Percentiles rank a stretch among this genome's conserved stretches.
phyloP scores from a whole-genome alignment of 2,888 invertebrate genomes.

The Maniola hyperantus region DNA sequence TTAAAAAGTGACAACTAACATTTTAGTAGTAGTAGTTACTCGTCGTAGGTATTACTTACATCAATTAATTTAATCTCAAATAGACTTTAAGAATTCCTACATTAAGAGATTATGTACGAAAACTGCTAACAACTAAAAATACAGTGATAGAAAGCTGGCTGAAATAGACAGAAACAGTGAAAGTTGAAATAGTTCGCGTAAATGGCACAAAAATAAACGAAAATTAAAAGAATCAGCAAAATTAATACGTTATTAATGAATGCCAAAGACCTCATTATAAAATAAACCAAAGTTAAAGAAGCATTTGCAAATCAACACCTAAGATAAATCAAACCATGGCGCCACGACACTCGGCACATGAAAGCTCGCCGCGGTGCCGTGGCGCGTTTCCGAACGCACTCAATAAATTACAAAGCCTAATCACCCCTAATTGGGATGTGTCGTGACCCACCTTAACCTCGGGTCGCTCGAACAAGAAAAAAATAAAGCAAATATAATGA shows the following conservation, averaged over 20 bases:
- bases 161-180: background rate
- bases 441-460: constrained; percentile 81
- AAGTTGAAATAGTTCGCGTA: background rate
- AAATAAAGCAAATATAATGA: constrained; percentile 80
- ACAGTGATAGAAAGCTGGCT: background rate
- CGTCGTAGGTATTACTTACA: too few relatives aligned
- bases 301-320: constrained; percentile 71
- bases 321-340: constrained; percentile 59
- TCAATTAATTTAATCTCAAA: too few relatives aligned
- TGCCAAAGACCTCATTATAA: constrained; percentile 24
- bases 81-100: background rate
- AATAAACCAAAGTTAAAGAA: constrained; percentile 46
- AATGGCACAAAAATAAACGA: constrained; percentile 13
- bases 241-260: constrained; percentile 32
- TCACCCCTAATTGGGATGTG: constrained; percentile 80
- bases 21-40: too few relatives aligned
- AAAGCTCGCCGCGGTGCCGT: constrained; percentile 63
- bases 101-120: background rate
- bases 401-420: constrained; percentile 79
- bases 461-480: constrained; percentile 71
- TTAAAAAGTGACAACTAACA: background rate
- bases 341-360: constrained; percentile 57
- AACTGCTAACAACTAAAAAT: background rate
- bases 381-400: constrained; percentile 65
- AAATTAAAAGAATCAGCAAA: constrained; percentile 44